These are phyloP conservation scores for Pluvianellus socialis DNA, from an alignment of 2,113 vertebrate genomes.

Conservation along the genomic window DNA sequence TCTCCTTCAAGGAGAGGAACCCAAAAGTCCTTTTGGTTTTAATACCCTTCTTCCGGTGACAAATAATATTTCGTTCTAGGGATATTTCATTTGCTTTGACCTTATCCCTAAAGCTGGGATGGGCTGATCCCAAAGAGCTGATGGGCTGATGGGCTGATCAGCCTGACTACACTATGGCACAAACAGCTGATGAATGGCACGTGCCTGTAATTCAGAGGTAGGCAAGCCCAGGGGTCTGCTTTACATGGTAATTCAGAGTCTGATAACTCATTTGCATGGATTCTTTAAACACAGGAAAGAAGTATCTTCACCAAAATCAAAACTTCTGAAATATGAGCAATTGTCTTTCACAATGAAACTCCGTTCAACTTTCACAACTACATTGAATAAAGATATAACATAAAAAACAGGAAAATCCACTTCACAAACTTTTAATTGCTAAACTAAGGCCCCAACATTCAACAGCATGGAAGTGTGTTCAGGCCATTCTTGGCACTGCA, in stretches of 20 bases:
- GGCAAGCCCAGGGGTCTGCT: neutral
- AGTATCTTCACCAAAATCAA: neutral
- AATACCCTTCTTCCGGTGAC: neutral
- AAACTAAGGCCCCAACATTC: neutral
- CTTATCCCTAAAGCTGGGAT: neutral
- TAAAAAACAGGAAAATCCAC: neutral
- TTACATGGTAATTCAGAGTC: neutral
- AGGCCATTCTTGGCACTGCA: neutral
- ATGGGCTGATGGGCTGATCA: neutral
- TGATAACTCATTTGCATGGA: neutral
- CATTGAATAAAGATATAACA: neutral
- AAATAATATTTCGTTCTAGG: neutral
- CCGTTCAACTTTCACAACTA: neutral
- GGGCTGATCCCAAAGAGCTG: too few relatives aligned
- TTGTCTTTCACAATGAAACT: neutral
- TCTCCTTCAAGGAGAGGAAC: neutral
- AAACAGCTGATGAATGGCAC: neutral
- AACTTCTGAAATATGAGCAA: neutral
- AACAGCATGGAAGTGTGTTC: neutral
- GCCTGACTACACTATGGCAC: neutral
- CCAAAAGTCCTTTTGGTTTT: neutral
- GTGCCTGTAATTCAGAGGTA: neutral
- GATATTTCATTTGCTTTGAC: neutral
- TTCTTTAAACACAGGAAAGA: neutral
- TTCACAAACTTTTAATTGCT: neutral